phyloP scores from a whole-genome alignment of 1,140 invertebrate species.

The Melanaphis sacchari region DNA sequence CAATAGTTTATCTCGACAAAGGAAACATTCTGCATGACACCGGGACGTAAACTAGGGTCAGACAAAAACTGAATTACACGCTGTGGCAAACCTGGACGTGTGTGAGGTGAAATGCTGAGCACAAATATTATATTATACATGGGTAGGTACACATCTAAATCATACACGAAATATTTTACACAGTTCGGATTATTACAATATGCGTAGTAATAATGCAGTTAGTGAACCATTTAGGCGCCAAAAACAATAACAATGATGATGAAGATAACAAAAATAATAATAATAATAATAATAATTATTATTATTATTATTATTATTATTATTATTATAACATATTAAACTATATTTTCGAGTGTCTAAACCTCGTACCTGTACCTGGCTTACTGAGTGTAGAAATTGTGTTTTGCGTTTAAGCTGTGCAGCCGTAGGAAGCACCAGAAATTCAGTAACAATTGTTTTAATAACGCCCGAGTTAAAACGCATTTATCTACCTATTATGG shows the following conservation, averaged over 20 bases:
- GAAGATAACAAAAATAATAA: too few relatives aligned
- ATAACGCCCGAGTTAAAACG: neutral
- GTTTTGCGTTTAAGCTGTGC: neutral
- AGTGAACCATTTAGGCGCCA: constrained; percentile 12
- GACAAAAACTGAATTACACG: constrained; percentile 9
- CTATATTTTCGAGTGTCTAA: neutral
- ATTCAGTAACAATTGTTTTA: neutral
- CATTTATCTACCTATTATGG: neutral
- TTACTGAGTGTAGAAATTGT: neutral
- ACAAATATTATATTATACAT: neutral
- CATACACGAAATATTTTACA: neutral
- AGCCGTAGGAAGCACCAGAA: neutral
- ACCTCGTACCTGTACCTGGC: too few relatives aligned
- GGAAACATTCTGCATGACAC: constrained; percentile 4
- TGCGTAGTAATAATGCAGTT: neutral
- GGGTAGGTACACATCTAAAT: neutral
- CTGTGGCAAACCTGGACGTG: neutral
- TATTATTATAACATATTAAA: neutral
- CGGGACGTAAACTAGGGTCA: neutral
- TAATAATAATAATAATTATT: neutral
- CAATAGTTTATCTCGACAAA: neutral
- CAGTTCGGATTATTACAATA: neutral
- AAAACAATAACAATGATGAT: neutral
- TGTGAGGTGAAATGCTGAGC: neutral
- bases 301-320: neutral